Evolutionary conservation across 2,888 invertebrate species (phyloP).

Genomic region (Xylocampa areola): DNA sequence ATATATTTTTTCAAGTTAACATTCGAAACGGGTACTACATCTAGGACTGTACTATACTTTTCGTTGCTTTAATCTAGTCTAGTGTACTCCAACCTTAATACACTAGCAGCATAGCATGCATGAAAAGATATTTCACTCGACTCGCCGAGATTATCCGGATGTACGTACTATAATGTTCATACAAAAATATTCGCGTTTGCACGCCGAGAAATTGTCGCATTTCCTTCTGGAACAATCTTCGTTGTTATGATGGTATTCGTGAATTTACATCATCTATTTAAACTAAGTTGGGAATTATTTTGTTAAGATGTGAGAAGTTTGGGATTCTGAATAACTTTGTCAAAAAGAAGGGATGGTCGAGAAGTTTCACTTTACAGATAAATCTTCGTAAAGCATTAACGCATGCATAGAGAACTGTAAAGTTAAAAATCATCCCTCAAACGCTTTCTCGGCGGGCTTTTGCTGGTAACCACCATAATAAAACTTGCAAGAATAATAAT

Average conservation of each 20-base stretch:
- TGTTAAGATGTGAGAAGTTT: conserved; percentile 6
- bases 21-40: too few relatives aligned
- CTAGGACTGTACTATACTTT: too few relatives aligned
- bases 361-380: background rate
- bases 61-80: background rate
- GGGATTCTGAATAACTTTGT: too few relatives aligned
- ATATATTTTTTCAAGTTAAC: too few relatives aligned
- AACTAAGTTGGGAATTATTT: conserved; percentile 3
- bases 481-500: too few relatives aligned
- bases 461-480: too few relatives aligned
- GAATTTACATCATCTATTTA: conserved; percentile 26
- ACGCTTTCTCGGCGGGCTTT: too few relatives aligned
- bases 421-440: too few relatives aligned
- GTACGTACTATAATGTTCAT: conserved; percentile 17
- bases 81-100: conserved; percentile 6
- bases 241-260: conserved; percentile 13
- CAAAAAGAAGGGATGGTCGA: too few relatives aligned
- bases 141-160: conserved; percentile 38
- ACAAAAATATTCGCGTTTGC: conserved; percentile 11
- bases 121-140: conserved; percentile 35
- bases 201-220: conserved; percentile 15
- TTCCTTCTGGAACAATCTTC: conserved; percentile 13
- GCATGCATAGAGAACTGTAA: too few relatives aligned
- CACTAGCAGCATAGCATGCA: conserved; percentile 17
- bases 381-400: too few relatives aligned